Conservation (phyloP, 2,113 vertebrate species). For the Cephalopterus ornatus region DNA sequence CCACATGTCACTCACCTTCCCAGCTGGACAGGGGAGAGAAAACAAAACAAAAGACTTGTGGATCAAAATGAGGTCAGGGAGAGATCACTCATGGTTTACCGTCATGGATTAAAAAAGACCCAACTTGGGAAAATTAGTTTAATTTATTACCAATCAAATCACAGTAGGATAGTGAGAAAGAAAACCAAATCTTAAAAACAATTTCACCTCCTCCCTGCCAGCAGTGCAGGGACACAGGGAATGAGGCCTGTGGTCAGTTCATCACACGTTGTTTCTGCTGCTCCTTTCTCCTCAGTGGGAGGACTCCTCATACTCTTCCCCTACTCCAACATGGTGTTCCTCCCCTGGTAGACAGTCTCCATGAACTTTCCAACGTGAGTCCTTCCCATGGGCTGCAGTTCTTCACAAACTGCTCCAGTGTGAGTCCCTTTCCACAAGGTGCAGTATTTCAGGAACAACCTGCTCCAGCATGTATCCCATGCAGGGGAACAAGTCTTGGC, state of each 20-base stretch:
- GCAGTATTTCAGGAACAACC: not conserved
- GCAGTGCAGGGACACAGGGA: too few relatives aligned
- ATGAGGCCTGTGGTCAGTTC: not conserved
- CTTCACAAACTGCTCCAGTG: not conserved
- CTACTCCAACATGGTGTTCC: not conserved
- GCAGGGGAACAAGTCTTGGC: not conserved
- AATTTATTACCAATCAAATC: not conserved
- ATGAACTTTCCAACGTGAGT: not conserved
- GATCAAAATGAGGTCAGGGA: not conserved
- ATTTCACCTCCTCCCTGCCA: not conserved
- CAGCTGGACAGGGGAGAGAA: not conserved
- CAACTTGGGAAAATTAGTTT: not conserved
- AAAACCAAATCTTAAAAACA: not conserved
- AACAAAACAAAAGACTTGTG: not conserved
- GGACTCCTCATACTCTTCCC: not conserved
- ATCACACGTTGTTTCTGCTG: not conserved
- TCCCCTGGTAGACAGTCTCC: not conserved
- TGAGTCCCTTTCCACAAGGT: not conserved
- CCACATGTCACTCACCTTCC: not conserved
- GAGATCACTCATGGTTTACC: not conserved
- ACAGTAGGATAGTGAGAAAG: not conserved
- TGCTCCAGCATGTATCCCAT: not conserved
- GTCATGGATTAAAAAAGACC: not conserved
- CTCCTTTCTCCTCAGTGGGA: not conserved
- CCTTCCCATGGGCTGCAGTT: not conserved